A percentile compares a stretch with the other conserved stretches of the same genome.
Evolutionary conservation across 2,888 invertebrate species (phyloP).

Genomic region (Calameuta pallipes): DNA sequence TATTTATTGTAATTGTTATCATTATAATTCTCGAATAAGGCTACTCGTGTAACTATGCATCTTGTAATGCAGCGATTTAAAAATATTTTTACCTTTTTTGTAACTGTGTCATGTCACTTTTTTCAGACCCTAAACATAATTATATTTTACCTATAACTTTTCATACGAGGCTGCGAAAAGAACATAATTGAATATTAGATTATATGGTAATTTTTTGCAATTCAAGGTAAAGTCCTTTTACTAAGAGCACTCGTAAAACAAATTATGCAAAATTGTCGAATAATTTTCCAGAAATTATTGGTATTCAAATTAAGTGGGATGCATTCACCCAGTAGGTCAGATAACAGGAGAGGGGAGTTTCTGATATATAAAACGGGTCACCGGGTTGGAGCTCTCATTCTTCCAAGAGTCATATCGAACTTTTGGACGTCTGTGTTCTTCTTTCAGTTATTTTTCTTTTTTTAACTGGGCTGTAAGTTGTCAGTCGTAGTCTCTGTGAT

Average conservation of each 20-base stretch:
- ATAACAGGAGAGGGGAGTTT: background rate
- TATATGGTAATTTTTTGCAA: background rate
- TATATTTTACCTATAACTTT: background rate
- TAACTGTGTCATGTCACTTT: constrained; percentile 37
- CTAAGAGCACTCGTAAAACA: background rate
- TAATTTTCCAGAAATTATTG: background rate
- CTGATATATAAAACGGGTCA: background rate
- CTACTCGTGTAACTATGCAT: constrained; percentile 43
- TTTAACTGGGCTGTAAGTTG: background rate
- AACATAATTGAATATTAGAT: background rate
- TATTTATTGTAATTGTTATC: constrained; percentile 29
- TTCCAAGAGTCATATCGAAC: background rate
- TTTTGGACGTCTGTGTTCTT: background rate
- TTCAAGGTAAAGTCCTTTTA: background rate
- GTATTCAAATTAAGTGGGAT: background rate
- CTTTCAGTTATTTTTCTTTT: background rate
- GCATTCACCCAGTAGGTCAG: background rate
- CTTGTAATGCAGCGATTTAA: constrained; percentile 53
- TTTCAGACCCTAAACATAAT: background rate
- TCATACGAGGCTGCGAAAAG: background rate
- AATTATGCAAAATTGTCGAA: background rate
- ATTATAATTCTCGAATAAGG: constrained; percentile 21
- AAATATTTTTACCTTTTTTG: constrained; percentile 57
- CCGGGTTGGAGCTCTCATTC: background rate
- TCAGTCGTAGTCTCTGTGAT: background rate